Evolutionary conservation across 2,888 invertebrate genomes (phyloP), one percentile per base, ranked within the genome.

Genomic region (Tigriopus californicus): DNA sequence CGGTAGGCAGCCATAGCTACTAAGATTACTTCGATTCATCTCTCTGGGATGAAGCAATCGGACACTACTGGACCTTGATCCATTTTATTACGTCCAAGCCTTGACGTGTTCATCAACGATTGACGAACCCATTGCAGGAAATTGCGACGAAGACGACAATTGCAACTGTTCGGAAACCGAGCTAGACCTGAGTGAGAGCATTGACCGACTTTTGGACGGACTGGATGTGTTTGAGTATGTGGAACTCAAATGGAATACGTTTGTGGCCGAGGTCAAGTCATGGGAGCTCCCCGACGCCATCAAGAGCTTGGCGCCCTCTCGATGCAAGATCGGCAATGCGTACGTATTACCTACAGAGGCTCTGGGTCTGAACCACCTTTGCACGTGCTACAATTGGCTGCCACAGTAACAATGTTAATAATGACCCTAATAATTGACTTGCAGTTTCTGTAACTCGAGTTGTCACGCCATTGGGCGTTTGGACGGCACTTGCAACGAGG

Each of bases 151-250:
- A 15, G 15, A 52, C 24, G 24, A 18, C 15, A 33, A 52, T 13
- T 52, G 52, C n/a, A 52, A 52, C 22, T 52, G 52, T 40, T 52
- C 52, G 13, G 52, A 52, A 13, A 52, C 24, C 20, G 52, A 52
- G 10, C 52, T 52, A 1, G 52, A 52, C 13, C 15, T 52, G 1
- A 25, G 25, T 15, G 33, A 47, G 24, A 33, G 33, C 2, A 24
- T 52, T 22, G 52, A 52, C n/a, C 25, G 33, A 12, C 18, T 52
- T 22, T 11, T 25, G 15, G 47, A 47, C n/a, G 47, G 47, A 2
- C 18, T 47, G 20, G 47, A 47, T 22, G 22, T 47, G 18, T 22
- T 18, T 22, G 52, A 52, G 22, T 25, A 20, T 13, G 33, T 52
- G 25, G 33, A n/a, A 25, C 20, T 20, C 11, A 52, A 25, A 15